Base-by-base conservation (phyloP, 30 jellyfish, hydroid and myxozoan genomes). In the Aurelia sp. region DNA sequence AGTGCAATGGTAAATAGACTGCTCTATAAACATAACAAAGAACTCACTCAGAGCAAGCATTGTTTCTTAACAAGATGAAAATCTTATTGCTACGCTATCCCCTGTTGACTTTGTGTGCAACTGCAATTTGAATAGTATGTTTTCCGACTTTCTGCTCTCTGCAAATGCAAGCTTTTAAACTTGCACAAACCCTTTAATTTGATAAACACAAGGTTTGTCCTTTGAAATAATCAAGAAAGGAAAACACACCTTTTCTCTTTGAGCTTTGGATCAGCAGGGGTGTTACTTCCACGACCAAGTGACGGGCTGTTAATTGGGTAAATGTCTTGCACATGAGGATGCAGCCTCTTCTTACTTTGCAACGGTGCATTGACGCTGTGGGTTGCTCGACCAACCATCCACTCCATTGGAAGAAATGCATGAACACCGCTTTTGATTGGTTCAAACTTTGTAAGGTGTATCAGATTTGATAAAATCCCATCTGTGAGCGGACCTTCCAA, bases 401-500 rank as follows among this genome's bases (percentile, higher is more conserved):
- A 93, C 70, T 93, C 90, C 74, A 93, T 85, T 4, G 98, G 98
- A 22, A 67, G 84, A 30, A 83, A 78, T 31, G 88, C 60, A 35
- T 93, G 92, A 21, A 96, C 91, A 47, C 98, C 97, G 30, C 66
- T 81, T 23, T 63, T 67, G 21, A 93, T 93, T 15, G 96, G 93
- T 44, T 81, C 91, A 53, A 82, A 93, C 15, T 62, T 86, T 16
- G 93, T 91, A 15, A 91, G 78, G 55, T 85, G 93, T 4, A 71
- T 19, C 55, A 91, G 73, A 16, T 41, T 76, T 77, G 89, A 48
- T 67, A 91, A 66, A 33, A 66, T 71, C 16, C 64, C 86, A n/a
- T 74, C 70, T 16, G 74, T 71, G 58, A 89, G 40, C 33, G 82
- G 63, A 52, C 76, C 82, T 64, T 71, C 86, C 87, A 84, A 76